Evolutionary conservation across 1,140 invertebrate species (phyloP), one percentile per base, ranked within the genome.

Genomic region (Calycopis cecrops): DNA sequence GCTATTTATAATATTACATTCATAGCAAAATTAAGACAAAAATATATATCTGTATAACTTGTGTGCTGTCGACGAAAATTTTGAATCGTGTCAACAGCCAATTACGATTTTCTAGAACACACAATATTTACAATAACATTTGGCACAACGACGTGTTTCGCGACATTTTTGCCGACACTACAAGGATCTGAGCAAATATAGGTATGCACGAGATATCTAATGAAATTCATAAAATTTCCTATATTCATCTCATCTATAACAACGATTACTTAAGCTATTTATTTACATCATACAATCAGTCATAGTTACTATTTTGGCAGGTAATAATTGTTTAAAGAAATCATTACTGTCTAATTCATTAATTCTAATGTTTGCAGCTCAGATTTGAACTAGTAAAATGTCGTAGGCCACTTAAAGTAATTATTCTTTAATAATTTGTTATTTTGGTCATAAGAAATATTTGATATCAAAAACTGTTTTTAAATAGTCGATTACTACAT

Each of bases 251-350:
- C 71, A 79, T 76, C 54, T 69, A 70, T 75, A 75, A 71, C 71
- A 76, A 79, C 21, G 21, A 79, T 73, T 64, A 65, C 78, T 82
- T 84, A 84, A 48, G 63, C 76, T 86, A 84, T 60, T 69, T 85
- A 85, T 87, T 74, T 87, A 87, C 84, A 84, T 82, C 77, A 79
- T 79, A 82, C 78, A 79, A 78, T 87, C 84, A 87, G 84, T 87
- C 84, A 74, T 82, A 82, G 68, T 76, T 70, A 68, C 62, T 70
- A 82, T 79, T 80, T 85, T 84, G 84, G 79, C 77, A 82, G 72
- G 77, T 68, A 70, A 70, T 69, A 72, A 72, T 69, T 74, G 57
- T 67, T 64, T 62, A 71, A 64, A 69, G 63, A 69, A 65, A 63
- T 16, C 11, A 40, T 53, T 51, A 53, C 9, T 16, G 17, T 44